Evolutionary conservation across 1,140 invertebrate genomes (phyloP).

Genomic region (Drosophila tani): DNA sequence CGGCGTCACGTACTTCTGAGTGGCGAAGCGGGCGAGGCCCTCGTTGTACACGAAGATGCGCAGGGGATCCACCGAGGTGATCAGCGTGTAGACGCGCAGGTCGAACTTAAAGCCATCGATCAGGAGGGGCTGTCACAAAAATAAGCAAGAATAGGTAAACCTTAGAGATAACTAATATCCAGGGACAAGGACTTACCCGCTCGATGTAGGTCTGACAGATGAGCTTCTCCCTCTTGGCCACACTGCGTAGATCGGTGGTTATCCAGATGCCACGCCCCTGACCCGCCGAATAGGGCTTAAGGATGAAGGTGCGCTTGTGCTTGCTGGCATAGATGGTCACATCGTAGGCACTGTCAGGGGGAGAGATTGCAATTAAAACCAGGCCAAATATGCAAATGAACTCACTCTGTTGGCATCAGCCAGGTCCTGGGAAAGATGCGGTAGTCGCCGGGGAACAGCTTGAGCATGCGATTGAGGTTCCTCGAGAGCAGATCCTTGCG

Average conservation of each 20-base stretch:
- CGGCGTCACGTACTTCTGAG: conserved; percentile 92
- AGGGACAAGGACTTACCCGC: conserved; percentile 71
- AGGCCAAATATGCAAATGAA: background rate
- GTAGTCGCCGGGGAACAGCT: conserved; percentile 94
- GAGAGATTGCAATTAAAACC: fast-evolving
- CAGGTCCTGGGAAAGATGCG: conserved; percentile 96
- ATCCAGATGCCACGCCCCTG: conserved; percentile 95
- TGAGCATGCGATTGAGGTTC: conserved; percentile 94
- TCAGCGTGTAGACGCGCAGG: conserved; percentile 96
- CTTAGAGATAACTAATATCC: background rate
- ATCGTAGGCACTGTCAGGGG: conserved; percentile 62
- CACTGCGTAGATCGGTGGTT: conserved; percentile 90
- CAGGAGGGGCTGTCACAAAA: conserved; percentile 88
- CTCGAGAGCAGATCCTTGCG: conserved; percentile 93
- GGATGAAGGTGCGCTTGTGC: conserved; percentile 92
- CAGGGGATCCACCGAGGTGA: conserved; percentile 97
- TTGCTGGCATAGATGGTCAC: conserved; percentile 80
- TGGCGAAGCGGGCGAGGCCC: conserved; percentile 96
- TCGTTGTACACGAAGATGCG: conserved; percentile 98
- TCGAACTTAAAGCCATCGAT: conserved; percentile 99
- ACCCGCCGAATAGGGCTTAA: conserved; percentile 94
- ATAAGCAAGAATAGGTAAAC: too few species aligned
- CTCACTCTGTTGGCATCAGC: conserved; percentile 95
- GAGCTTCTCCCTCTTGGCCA: conserved; percentile 91
- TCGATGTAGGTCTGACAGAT: conserved; percentile 93